Conservation (phyloP, 2,113 vertebrate genomes). For the Chaenogobius annularis region DNA sequence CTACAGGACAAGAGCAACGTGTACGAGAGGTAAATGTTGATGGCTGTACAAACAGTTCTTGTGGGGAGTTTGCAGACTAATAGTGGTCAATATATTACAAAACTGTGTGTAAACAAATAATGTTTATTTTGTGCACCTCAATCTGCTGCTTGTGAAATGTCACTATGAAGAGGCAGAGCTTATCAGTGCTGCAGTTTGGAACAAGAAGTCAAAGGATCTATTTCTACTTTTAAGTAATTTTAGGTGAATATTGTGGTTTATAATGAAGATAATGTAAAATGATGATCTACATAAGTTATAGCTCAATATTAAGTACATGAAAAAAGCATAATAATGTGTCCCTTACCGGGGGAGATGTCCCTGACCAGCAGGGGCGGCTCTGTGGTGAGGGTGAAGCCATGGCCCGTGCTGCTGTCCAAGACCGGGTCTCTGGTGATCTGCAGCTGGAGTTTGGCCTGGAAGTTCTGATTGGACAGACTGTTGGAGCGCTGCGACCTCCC, state of each 20-base stretch:
- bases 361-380: constrained; percentile 86
- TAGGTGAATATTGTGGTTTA: too few relatives aligned
- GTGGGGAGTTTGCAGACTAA: too few relatives aligned
- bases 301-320: too few relatives aligned
- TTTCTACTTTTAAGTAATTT: too few relatives aligned
- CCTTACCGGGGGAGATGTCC: constrained; percentile 86
- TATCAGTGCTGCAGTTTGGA: too few relatives aligned
- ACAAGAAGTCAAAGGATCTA: too few relatives aligned
- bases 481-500: constrained; percentile 71
- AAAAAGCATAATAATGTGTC: not conserved
- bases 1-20: not conserved
- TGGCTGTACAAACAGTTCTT: too few relatives aligned
- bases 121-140: too few relatives aligned
- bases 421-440: constrained; percentile 86
- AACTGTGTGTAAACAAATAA: not conserved
- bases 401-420: constrained; percentile 80
- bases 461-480: constrained; percentile 72
- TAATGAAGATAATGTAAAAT: too few relatives aligned
- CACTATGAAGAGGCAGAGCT: too few relatives aligned
- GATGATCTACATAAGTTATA: too few relatives aligned
- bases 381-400: constrained; percentile 88
- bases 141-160: too few relatives aligned
- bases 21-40: not conserved
- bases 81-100: not conserved
- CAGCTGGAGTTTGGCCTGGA: constrained; percentile 81